These are phyloP conservation scores for Bombus ignitus DNA, from an alignment of 1,140 invertebrate species.

Conservation along the genomic window DNA sequence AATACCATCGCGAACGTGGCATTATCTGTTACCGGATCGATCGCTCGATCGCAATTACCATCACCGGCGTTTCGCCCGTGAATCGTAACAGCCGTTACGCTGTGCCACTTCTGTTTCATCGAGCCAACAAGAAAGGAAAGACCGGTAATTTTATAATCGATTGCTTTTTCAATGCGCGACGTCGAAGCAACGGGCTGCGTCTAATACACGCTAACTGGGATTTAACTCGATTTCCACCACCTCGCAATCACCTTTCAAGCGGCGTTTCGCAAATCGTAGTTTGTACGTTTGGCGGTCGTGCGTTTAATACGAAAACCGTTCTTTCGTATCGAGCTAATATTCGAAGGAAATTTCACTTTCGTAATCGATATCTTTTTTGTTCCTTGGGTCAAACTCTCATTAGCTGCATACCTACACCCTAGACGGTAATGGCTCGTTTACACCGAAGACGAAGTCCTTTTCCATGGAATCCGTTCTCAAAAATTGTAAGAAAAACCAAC, in stretches of 20 bases:
- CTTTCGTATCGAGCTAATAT: no score
- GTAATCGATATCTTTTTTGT: no score
- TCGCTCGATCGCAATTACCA: constrained; percentile 41
- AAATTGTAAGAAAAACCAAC: not conserved
- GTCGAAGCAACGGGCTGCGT: no score
- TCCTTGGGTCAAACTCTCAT: no score
- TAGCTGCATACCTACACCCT: no score
- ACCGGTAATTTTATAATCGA: not conserved
- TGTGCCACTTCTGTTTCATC: not conserved
- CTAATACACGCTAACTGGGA: not conserved
- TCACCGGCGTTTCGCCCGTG: constrained; percentile 15
- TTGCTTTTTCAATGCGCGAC: not conserved
- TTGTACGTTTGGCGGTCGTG: no score
- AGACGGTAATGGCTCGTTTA: no score
- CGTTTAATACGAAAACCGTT: no score
- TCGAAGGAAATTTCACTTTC: no score
- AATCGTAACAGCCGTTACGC: not conserved
- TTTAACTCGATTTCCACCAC: not conserved
- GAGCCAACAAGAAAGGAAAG: not conserved
- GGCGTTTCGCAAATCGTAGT: no score
- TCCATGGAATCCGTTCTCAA: not conserved
- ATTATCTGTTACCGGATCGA: constrained; percentile 26
- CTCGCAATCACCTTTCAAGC: no score
- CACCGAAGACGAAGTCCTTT: no score
- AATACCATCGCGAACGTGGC: constrained; percentile 28